Percentiles rank a stretch among this genome's conserved stretches.
Conservation (phyloP, 2,888 invertebrate genomes). For the Chrysina gloriosa region DNA sequence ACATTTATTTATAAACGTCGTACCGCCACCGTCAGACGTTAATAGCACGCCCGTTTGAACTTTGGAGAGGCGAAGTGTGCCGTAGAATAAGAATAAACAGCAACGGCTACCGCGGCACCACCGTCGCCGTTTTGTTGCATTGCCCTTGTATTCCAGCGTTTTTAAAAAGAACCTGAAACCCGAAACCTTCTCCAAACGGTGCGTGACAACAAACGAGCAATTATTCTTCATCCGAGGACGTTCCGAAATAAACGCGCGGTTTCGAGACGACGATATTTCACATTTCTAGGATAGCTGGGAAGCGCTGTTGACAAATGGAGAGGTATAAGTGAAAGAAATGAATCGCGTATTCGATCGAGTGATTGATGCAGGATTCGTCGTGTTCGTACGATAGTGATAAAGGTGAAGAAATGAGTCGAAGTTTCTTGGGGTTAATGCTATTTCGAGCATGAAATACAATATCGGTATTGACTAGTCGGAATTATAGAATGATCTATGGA, state of each 20-base stretch:
- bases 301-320: constrained; percentile 13
- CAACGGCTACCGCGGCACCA: constrained; percentile 3
- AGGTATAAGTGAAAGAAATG: background rate
- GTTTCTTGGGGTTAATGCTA: background rate
- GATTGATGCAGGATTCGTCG: background rate
- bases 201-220: constrained; percentile 28
- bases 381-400: background rate
- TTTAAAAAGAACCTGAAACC: constrained; percentile 23
- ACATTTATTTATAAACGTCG: constrained; percentile 27
- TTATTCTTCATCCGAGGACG: constrained; percentile 7
- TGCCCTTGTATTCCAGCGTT: constrained; percentile 11
- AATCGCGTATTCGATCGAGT: background rate
- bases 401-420: background rate
- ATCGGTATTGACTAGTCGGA: background rate
- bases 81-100: background rate
- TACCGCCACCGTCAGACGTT: constrained; percentile 3
- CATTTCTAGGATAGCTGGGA: background rate
- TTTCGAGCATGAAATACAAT: background rate
- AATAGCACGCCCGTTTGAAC: constrained; percentile 13
- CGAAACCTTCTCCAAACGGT: constrained; percentile 18
- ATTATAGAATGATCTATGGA: background rate
- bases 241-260: constrained; percentile 12
- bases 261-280: background rate
- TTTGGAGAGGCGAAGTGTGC: constrained; percentile 9
- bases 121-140: background rate